Conservation (phyloP, 2,888 invertebrate species). For the Aleiodes alternator region DNA sequence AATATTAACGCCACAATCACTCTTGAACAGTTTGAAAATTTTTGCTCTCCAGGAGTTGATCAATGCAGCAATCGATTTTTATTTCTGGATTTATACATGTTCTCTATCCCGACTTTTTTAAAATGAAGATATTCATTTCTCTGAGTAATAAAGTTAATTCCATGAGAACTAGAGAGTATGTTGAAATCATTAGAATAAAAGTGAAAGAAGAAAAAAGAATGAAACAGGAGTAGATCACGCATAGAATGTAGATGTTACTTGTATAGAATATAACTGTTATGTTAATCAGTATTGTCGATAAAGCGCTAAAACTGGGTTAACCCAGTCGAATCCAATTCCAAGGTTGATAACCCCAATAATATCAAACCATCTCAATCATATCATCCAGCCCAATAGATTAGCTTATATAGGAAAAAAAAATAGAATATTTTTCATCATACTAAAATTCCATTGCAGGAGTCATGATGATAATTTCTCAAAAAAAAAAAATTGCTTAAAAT, state of each 20-base stretch:
- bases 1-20: too few relatives aligned
- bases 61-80: too few relatives aligned
- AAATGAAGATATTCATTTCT: slow-evolving; percentile 3
- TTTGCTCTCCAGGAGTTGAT: too few relatives aligned
- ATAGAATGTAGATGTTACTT: slow-evolving; percentile 29
- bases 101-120: neutral
- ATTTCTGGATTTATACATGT: too few relatives aligned
- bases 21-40: too few relatives aligned
- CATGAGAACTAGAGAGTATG: neutral
- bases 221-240: neutral
- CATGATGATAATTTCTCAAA: too few relatives aligned
- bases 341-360: slow-evolving; percentile 59
- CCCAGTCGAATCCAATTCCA: slow-evolving; percentile 56
- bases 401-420: slow-evolving; percentile 11
- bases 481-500: neutral
- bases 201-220: neutral
- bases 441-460: too few relatives aligned
- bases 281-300: slow-evolving; percentile 63
- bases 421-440: neutral
- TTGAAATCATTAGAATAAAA: slow-evolving; percentile 25
- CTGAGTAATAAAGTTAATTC: neutral
- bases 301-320: slow-evolving; percentile 61
- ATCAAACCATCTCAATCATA: slow-evolving; percentile 24
- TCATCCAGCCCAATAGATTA: neutral
- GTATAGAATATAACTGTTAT: slow-evolving; percentile 61